Conservation (phyloP, 2,888 invertebrate species). For the Ctenicera cuprea region DNA sequence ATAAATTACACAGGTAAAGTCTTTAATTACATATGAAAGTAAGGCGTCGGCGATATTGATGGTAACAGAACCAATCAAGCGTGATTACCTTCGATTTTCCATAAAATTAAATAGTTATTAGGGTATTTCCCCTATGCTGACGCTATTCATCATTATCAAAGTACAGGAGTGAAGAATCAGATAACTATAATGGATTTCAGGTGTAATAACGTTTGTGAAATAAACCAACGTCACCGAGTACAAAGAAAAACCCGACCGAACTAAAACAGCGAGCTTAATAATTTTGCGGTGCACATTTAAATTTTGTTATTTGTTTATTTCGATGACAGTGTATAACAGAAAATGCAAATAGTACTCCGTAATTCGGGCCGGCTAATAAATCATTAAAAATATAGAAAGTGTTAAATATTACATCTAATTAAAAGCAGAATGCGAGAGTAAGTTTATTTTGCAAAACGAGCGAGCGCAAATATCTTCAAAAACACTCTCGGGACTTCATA, state of each 20-base stretch:
- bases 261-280: neutral
- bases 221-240: constrained; percentile 12
- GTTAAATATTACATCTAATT: constrained; percentile 62
- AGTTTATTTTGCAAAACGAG: constrained; percentile 55
- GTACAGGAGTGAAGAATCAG: constrained; percentile 52
- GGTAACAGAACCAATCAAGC: constrained; percentile 48
- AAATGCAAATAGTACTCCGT: constrained; percentile 23
- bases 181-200: constrained; percentile 57
- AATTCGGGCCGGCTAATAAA: constrained; percentile 42
- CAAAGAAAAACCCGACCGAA: constrained; percentile 9
- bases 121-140: constrained; percentile 41
- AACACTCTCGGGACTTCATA: constrained; percentile 62
- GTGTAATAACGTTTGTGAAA: constrained; percentile 27
- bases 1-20: neutral
- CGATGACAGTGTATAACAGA: neutral
- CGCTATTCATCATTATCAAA: constrained; percentile 57
- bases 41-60: constrained; percentile 28
- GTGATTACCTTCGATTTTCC: constrained; percentile 53
- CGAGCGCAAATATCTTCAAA: constrained; percentile 59
- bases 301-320: constrained; percentile 11
- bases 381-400: constrained; percentile 57
- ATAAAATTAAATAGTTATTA: constrained; percentile 53
- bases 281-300: constrained; percentile 14
- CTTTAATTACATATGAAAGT: constrained; percentile 8
- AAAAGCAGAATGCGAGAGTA: constrained; percentile 57